Base-by-base conservation (phyloP, 2,797 vertebrate species). In the Clarias platycephalus region DNA sequence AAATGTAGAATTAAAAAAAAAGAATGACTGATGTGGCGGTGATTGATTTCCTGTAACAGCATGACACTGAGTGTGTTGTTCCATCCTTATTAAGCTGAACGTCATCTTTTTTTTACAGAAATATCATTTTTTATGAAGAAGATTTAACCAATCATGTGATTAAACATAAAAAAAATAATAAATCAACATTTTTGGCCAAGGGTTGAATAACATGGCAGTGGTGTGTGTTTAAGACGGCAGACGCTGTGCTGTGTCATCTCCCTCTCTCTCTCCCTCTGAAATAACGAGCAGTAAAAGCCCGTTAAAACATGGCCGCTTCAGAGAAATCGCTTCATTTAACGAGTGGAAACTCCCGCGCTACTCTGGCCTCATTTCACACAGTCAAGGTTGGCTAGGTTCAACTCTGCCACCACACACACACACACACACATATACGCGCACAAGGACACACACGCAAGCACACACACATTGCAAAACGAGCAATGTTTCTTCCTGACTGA, bases 261-360 rank as follows among this genome's bases (percentile, higher is more conserved):
- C 1, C 22, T 22, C 18, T 18, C 13, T 22, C 22, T 44, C 4
- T 2, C 20, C 31, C 0, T 13, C 57, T 60, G 31, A 24, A 37
- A 37, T 60, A 60, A 77, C 22, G 55, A 77, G 74, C 26, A 31
- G 74, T 76, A 58, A 76, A 76, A 34, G 20, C 26, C 53, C 55
- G 22, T 76, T 57, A 75, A 76, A 31, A 55, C 79, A 68, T 5
- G 22, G 28, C 28, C 20, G 26, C 15, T 55, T 57, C 3, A 53
- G 9, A 53, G 64, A 86, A 24, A 87, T 91, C 89, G 86, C 75
- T 44, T 72, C n/a, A 86, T 88, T 88, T 93, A 93, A 94, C 89
- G 90, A 92, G 87, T 89, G 91, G 91, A 93, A 92, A 91, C 58
- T 78, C 89, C 91, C 89, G 90, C 40, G 26, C 40, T 22, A 10